Conservation (phyloP, 1,140 invertebrate genomes). For the Nylanderia fulva region DNA sequence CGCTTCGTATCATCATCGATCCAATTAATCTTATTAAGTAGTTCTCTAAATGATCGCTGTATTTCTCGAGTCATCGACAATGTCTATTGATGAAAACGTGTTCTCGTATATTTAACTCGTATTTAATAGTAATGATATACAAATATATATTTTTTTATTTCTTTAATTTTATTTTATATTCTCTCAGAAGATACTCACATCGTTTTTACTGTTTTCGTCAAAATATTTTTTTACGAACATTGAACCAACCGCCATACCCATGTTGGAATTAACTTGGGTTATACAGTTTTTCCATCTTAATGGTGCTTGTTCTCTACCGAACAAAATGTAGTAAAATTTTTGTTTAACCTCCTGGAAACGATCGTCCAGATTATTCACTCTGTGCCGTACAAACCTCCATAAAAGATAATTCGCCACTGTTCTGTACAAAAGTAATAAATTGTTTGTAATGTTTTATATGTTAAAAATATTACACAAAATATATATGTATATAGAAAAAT, state of each 20-base stretch:
- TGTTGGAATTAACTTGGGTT: conserved; percentile 92
- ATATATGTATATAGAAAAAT: neutral
- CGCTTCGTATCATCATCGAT: conserved; percentile 93
- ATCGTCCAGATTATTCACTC: conserved; percentile 94
- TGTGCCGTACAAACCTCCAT: conserved; percentile 95
- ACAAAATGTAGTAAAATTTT: conserved; percentile 90
- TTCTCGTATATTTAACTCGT: neutral
- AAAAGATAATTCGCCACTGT: conserved; percentile 92
- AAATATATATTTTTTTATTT: neutral
- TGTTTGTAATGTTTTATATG: neutral
- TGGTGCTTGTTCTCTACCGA: conserved; percentile 91
- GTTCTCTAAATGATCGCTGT: conserved; percentile 90
- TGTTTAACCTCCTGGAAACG: conserved; percentile 89
- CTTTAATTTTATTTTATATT: neutral
- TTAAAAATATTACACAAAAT: neutral
- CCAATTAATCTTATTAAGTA: conserved; percentile 91
- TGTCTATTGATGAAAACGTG: conserved; percentile 86
- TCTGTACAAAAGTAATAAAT: conserved; percentile 67
- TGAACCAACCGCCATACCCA: conserved; percentile 93
- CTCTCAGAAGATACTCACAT: conserved; percentile 84
- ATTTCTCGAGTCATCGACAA: conserved; percentile 94
- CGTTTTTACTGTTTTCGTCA: conserved; percentile 92
- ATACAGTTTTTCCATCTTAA: conserved; percentile 94
- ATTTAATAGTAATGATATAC: neutral
- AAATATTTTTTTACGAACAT: conserved; percentile 96